A percentile compares a stretch with the other conserved stretches of the same genome.
phyloP scores from a whole-genome alignment of 2,797 vertebrate genomes.

The Pipistrellus pipistrellus region DNA sequence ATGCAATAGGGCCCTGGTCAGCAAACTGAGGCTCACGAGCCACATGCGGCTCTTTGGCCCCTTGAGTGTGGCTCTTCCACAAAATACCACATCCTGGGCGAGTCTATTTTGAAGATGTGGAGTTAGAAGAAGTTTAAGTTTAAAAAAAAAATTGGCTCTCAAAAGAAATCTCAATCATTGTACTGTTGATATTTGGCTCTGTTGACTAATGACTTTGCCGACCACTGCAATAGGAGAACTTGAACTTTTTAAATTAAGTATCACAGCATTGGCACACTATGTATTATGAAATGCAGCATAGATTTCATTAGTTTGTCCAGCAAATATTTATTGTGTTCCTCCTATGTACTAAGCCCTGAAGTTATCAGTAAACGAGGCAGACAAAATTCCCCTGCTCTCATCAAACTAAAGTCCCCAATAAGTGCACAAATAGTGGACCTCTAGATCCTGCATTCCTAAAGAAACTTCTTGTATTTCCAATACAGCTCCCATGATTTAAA shows the following conservation, averaged over 20 bases:
- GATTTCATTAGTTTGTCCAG: not conserved
- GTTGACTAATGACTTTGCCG: too few relatives aligned
- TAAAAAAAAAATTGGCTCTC: too few relatives aligned
- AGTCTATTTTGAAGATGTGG: too few relatives aligned
- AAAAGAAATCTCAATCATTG: too few relatives aligned
- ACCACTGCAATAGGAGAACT: not conserved
- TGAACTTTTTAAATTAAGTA: constrained; percentile 20
- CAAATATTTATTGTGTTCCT: constrained; percentile 15
- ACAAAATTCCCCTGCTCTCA: not conserved
- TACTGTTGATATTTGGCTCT: too few relatives aligned
- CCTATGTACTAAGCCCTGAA: not conserved
- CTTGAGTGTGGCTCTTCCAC: too few relatives aligned
- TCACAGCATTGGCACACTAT: not conserved
- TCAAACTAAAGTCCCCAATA: not conserved
- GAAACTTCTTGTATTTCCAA: not conserved
- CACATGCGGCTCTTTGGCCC: too few relatives aligned
- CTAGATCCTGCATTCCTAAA: not conserved
- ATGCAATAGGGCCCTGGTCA: not conserved
- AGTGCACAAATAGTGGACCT: not conserved
- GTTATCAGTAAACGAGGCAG: not conserved
- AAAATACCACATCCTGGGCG: too few relatives aligned
- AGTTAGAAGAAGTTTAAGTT: too few relatives aligned
- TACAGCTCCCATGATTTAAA: not conserved
- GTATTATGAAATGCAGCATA: not conserved
- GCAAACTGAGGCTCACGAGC: too few relatives aligned